A percentile compares a stretch with the other conserved stretches of the same genome.
Conservation (phyloP, 2,113 vertebrate species). For the Cettia cetti region DNA sequence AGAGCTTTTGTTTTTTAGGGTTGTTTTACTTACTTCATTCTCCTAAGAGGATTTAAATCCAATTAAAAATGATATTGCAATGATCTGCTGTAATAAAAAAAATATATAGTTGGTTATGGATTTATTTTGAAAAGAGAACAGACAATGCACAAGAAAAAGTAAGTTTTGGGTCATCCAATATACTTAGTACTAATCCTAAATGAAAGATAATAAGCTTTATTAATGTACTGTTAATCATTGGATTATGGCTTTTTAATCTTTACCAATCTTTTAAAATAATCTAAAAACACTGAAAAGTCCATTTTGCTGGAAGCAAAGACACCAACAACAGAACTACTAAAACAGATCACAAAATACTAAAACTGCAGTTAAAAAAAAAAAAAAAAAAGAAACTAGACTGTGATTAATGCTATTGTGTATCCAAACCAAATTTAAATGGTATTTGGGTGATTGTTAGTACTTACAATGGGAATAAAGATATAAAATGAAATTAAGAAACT, state of each 20-base stretch:
- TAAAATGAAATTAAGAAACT: slow-evolving; percentile 43
- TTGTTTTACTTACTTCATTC: slow-evolving; percentile 21
- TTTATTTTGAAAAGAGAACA: not conserved
- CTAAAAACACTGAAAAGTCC: not conserved
- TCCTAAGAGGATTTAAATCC: not conserved
- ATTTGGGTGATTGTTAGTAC: slow-evolving; percentile 22
- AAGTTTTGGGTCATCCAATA: not conserved
- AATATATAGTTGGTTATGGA: not conserved
- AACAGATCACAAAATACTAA: not conserved
- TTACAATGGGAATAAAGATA: slow-evolving; percentile 51
- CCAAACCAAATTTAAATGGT: slow-evolving; percentile 21
- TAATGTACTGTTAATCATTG: not conserved
- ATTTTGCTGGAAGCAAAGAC: not conserved
- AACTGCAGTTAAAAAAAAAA: not conserved
- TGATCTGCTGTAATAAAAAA: not conserved
- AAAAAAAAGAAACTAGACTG: not conserved
- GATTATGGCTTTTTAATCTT: not conserved
- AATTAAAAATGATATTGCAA: not conserved
- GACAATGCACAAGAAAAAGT: not conserved
- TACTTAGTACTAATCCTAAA: not conserved
- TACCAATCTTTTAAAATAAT: not conserved
- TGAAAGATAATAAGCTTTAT: not conserved
- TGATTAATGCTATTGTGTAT: slow-evolving; percentile 44
- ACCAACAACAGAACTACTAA: not conserved
- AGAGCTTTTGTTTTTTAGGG: not conserved